Percentiles rank a stretch among this genome's conserved stretches.
Evolutionary conservation across 2,113 vertebrate species (phyloP).

Genomic region (Muntiacus muntjak): DNA sequence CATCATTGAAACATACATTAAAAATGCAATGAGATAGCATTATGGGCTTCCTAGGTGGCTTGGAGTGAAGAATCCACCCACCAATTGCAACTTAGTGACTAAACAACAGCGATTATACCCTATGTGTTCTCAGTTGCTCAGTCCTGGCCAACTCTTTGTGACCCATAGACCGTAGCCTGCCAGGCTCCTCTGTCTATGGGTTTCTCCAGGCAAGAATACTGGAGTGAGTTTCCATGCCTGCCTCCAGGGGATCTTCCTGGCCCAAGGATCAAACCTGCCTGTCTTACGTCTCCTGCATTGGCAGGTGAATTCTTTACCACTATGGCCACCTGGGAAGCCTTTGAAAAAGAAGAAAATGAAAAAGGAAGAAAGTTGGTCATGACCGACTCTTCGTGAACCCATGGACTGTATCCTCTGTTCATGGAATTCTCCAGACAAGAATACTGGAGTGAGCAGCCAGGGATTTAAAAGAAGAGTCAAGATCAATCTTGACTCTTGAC

Average conservation of each 20-base stretch:
- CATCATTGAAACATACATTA: background rate
- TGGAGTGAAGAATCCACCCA: background rate
- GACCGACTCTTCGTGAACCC: background rate
- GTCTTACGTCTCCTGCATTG: background rate
- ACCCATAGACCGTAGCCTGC: background rate
- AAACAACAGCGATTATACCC: background rate
- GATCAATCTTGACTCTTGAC: too few species aligned
- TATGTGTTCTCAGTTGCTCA: background rate
- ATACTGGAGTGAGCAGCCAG: background rate
- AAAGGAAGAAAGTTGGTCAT: background rate
- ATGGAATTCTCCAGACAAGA: background rate
- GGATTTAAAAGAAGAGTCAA: background rate
- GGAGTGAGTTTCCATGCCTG: background rate
- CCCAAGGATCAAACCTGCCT: background rate
- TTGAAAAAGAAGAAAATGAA: background rate
- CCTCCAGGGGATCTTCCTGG: background rate
- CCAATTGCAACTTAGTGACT: background rate
- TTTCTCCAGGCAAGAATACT: background rate
- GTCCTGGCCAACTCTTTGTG: background rate
- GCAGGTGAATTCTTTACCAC: background rate
- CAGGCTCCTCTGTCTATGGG: background rate
- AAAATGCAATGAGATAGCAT: background rate
- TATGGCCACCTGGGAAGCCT: background rate
- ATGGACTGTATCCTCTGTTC: background rate
- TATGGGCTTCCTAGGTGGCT: background rate